A percentile compares a stretch with the other conserved stretches of the same genome.
These are phyloP conservation scores for Aleiodes leptofemur DNA, from an alignment of 2,888 invertebrate genomes.

Conservation along the genomic window DNA sequence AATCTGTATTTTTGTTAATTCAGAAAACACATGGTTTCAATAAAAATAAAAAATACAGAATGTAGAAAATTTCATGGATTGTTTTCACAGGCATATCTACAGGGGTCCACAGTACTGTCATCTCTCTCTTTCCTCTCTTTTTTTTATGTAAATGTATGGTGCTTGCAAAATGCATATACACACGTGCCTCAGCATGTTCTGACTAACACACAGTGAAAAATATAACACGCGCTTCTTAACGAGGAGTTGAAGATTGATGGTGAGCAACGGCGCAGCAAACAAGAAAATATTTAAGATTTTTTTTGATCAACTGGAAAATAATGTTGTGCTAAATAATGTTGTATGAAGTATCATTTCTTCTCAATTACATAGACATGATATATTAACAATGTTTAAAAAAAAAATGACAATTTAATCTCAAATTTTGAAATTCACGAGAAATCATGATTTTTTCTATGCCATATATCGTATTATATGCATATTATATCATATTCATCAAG, in stretches of 20 bases:
- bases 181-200: slow-evolving; percentile 51
- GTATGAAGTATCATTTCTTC: too few relatives aligned
- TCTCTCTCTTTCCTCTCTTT: slow-evolving; percentile 50
- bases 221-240: slow-evolving; percentile 71
- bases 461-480: too few relatives aligned
- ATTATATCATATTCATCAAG: too few relatives aligned
- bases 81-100: slow-evolving; percentile 66
- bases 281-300: slow-evolving; percentile 22
- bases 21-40: slow-evolving; percentile 41
- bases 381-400: too few relatives aligned
- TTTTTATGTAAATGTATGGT: slow-evolving; percentile 65
- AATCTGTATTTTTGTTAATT: slow-evolving; percentile 2
- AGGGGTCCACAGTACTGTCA: slow-evolving; percentile 60
- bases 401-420: too few relatives aligned
- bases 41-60: slow-evolving; percentile 50
- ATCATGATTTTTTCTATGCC: too few relatives aligned
- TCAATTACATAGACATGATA: neutral
- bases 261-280: slow-evolving; percentile 62
- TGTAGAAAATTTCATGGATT: slow-evolving; percentile 45
- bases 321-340: neutral
- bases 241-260: slow-evolving; percentile 73
- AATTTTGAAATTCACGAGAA: too few relatives aligned
- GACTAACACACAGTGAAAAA: slow-evolving; percentile 56
- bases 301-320: slow-evolving; percentile 1
- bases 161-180: slow-evolving; percentile 47